Evolutionary conservation across 1,140 invertebrate species (phyloP), one percentile per base, ranked within the genome.

Genomic region (Bradynema listronoti): DNA sequence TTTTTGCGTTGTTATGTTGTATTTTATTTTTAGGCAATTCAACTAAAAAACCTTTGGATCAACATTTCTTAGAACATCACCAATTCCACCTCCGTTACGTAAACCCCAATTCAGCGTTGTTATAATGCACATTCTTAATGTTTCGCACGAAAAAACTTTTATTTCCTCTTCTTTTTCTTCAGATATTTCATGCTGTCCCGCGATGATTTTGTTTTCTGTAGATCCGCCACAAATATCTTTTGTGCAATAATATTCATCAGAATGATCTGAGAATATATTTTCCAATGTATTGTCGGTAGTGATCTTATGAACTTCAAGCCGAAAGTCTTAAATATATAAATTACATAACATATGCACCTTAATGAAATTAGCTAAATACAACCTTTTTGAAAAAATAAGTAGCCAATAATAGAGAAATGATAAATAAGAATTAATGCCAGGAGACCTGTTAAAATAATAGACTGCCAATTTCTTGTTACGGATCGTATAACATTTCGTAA

Each of bases 81-180:
- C 94, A 75, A 99, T 98, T 45, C 94, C 94, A 36, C 94, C 94
- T 14, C 94, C 94, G 82, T 96, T 98, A 65, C 94, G 81, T 58
- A 99, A 80, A 16, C 94, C 94, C 81, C 96, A 90, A 83, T 97
- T 97, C 62, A 98, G 81, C 1, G 92, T 95, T n/a, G 93, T 97
- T 1, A 98, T 85, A 69, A 98, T 97, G 79, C 94, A 99, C 92
- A 97, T 97, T 64, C 94, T 84, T 36, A 99, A 83, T 24, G 93
- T 93, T 82, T 97, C 91, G 80, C 95, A 98, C 33, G 89, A 61
- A 29, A 56, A 43, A 19, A 61, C 47, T 58, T 47, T 62, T 29
- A 39, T 36, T 27, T 57, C 59, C 39, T 61, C 30, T 14, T 84
- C 78, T 86, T 32, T 84, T 82, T 66, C 63, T 53, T 78, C 73